phyloP scores from a whole-genome alignment of 1,140 invertebrate species.

The Atta cephalotes region DNA sequence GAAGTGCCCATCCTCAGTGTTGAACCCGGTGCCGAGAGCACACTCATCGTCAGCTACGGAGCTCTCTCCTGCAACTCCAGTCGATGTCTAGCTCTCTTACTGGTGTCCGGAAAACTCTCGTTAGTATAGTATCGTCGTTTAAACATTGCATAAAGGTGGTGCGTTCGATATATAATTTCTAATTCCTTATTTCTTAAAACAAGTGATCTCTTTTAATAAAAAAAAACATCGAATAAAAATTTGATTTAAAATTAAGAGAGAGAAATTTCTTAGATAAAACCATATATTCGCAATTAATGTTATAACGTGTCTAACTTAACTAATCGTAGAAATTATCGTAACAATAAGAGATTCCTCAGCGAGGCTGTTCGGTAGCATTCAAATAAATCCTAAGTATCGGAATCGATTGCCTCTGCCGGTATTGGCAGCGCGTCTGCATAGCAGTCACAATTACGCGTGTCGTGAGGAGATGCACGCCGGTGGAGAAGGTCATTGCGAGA shows the following conservation, averaged over 20 bases:
- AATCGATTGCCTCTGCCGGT: constrained; percentile 82
- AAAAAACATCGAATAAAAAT: background rate
- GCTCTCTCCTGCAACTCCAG: constrained; percentile 79
- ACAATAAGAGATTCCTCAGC: constrained; percentile 76
- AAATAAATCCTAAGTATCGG: constrained; percentile 82
- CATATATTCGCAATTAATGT: background rate
- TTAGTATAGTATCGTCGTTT: constrained; percentile 72
- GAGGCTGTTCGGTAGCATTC: constrained; percentile 81
- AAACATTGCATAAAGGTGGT: background rate
- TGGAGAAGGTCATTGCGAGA: constrained; percentile 68
- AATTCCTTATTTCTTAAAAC: constrained; percentile 9
- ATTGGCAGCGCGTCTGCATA: constrained; percentile 79
- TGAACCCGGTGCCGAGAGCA: constrained; percentile 81
- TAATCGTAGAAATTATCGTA: constrained; percentile 39
- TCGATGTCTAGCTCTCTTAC: constrained; percentile 81
- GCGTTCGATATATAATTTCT: background rate
- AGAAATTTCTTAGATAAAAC: background rate
- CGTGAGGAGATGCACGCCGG: constrained; percentile 60
- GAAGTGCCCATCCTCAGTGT: constrained; percentile 83
- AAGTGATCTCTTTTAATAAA: background rate
- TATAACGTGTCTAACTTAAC: background rate
- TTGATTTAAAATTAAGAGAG: background rate
- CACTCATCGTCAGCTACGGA: constrained; percentile 80
- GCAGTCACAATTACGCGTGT: constrained; percentile 62
- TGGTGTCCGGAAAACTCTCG: constrained; percentile 83